Percentiles rank a stretch among this genome's conserved stretches.
phyloP scores from a whole-genome alignment of 2,113 vertebrate genomes.

The Odontesthes bonariensis region DNA sequence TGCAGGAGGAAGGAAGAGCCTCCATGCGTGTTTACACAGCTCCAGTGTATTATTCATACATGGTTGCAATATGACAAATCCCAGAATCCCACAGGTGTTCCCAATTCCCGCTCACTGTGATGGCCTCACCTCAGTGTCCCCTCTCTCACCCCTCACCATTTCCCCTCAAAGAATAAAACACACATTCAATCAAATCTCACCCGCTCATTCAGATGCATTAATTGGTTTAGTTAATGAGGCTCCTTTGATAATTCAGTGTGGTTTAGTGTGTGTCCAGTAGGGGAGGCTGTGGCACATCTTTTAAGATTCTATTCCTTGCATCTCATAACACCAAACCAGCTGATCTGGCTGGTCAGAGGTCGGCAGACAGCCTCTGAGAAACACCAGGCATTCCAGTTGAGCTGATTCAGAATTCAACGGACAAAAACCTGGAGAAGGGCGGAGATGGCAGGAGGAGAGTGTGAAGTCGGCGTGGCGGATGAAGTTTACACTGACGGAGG shows the following conservation, averaged over 20 bases:
- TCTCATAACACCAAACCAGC: slow-evolving; percentile 43
- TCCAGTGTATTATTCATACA: slow-evolving; percentile 60
- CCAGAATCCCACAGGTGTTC: slow-evolving; percentile 77
- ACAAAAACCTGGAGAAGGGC: slow-evolving; percentile 25
- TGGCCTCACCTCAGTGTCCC: slow-evolving; percentile 57
- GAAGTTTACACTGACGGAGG: slow-evolving; percentile 41
- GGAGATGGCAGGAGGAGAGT: background rate
- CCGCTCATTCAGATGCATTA: slow-evolving; percentile 59
- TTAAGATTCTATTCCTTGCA: slow-evolving; percentile 3
- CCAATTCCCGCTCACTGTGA: slow-evolving; percentile 62
- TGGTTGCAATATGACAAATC: slow-evolving; percentile 70
- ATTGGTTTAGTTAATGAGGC: slow-evolving; percentile 57
- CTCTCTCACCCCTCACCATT: slow-evolving; percentile 52
- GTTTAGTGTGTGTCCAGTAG: slow-evolving; percentile 70
- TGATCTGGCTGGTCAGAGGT: slow-evolving; percentile 67
- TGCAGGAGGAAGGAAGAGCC: slow-evolving; percentile 8
- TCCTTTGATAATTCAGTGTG: slow-evolving; percentile 36
- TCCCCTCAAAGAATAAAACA: slow-evolving; percentile 28
- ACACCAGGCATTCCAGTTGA: slow-evolving; percentile 34
- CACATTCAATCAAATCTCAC: slow-evolving; percentile 53
- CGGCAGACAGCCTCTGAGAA: slow-evolving; percentile 38
- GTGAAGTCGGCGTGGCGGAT: slow-evolving; percentile 5
- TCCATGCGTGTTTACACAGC: slow-evolving; percentile 13
- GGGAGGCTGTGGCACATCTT: slow-evolving; percentile 72
- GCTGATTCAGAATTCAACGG: slow-evolving; percentile 37